phyloP scores from a whole-genome alignment of 2,888 invertebrate genomes.

The Xestobium rufovillosum region DNA sequence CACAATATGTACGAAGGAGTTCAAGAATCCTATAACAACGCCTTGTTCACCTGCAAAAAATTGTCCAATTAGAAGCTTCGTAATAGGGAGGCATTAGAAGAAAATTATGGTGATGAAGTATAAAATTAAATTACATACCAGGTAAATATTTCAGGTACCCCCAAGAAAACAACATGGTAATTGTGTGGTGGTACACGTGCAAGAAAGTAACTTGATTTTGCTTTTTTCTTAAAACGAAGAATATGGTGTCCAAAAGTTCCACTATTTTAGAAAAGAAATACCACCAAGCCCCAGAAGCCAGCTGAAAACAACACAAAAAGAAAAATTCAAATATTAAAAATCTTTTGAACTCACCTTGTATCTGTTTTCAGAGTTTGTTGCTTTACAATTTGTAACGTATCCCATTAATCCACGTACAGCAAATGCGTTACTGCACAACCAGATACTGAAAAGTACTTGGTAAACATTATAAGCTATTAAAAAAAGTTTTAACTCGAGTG shows the following conservation, averaged over 20 bases:
- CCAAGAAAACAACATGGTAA: constrained; percentile 75
- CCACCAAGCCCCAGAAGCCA: constrained; percentile 63
- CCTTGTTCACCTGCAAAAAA: constrained; percentile 72
- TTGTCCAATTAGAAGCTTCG: too few relatives aligned
- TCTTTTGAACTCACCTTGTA: too few relatives aligned
- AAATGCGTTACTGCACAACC: constrained; percentile 56
- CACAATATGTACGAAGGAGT: constrained; percentile 82
- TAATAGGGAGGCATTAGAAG: too few relatives aligned
- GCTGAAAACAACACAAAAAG: constrained; percentile 39
- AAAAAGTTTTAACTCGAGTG: constrained; percentile 63
- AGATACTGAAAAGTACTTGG: constrained; percentile 79
- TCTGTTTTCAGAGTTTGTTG: too few relatives aligned
- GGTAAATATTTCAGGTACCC: constrained; percentile 71
- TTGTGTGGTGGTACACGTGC: constrained; percentile 82
- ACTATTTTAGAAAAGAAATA: constrained; percentile 73
- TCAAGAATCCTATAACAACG: constrained; percentile 77
- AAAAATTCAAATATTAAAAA: too few relatives aligned
- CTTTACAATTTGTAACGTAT: too few relatives aligned
- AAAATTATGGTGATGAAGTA: too few relatives aligned
- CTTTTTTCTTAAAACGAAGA: constrained; percentile 86
- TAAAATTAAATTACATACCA: constrained; percentile 44
- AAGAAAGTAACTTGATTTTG: constrained; percentile 80
- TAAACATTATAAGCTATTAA: constrained; percentile 78
- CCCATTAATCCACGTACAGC: too few relatives aligned
- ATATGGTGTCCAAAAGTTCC: constrained; percentile 73